Base-by-base conservation (phyloP, 2,113 vertebrate genomes). In the Pelusios castaneus region DNA sequence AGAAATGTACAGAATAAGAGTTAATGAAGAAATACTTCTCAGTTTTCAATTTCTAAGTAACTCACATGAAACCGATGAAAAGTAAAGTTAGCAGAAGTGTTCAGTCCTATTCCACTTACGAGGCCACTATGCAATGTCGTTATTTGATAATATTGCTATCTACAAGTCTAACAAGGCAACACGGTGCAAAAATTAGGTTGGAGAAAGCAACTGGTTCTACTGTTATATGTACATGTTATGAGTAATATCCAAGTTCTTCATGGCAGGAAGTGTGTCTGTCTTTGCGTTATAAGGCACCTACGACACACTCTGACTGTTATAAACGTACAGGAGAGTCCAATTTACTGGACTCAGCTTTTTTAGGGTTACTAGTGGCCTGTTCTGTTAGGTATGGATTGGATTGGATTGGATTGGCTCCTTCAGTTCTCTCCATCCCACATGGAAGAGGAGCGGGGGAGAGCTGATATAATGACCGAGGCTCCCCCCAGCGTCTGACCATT, bases 201-300 rank as follows among this genome's bases (percentile, higher is more conserved):
- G 24, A 75, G 70, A 75, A 75, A 43, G 43, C 10, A 43, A 43
- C 38, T 43, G 38, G 25, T 75, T 75, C 70, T 43, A 43, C 43
- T 12, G 6, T 41, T 75, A 43, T 22, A 43, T 43, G 24, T 21
- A 43, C 10, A 43, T 27, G 6, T 25, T 24, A 43, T 38, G 38
- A 70, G n/a, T 24, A 43, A 43, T 24, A 43, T 27, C 38, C 38
- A 16, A 38, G 22, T 8, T 81, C 10, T 34, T 70, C 38, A 87
- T 49, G 7, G 67, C 45, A 80, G 0, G 0, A 2, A 73, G 29
- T 10, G 60, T 1, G 2, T 6, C 7, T 2, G 2, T 47, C 81
- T 82, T 75, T 7, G 2, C 6, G 3, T 8, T 22, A 60, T 41
- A 21, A 73, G 29, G 34, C 22, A 88, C 22, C 81, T n/a, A 43